Conservation (phyloP, 2,797 vertebrate species). For the Urophycis tenuis region DNA sequence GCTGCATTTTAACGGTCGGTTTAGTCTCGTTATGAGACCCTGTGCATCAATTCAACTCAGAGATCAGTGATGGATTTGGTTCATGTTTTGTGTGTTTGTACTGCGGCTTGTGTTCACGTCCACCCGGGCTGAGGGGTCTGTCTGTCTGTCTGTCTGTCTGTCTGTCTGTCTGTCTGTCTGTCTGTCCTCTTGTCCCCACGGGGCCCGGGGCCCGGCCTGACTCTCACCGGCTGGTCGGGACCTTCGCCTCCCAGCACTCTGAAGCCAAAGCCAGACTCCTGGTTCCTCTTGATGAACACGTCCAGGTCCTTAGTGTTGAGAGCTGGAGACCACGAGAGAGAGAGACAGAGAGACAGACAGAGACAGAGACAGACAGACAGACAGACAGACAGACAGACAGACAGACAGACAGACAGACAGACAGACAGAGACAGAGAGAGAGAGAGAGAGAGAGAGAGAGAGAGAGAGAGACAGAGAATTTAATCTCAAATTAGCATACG, state of each 20-base stretch:
- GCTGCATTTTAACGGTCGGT: not conserved
- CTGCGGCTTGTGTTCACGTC: not conserved
- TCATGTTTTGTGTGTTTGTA: not conserved
- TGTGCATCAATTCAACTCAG: not conserved
- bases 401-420: too few relatives aligned
- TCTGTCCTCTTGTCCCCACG: too few relatives aligned
- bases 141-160: too few relatives aligned
- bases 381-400: not conserved
- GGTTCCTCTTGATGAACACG: conserved; percentile 91
- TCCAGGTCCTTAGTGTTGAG: conserved; percentile 93
- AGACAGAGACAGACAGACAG: not conserved
- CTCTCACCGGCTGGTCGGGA: conserved; percentile 90
- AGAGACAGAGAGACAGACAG: not conserved
- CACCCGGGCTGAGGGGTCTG: not conserved
- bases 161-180: too few relatives aligned
- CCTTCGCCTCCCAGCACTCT: conserved; percentile 94
- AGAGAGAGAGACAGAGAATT: not conserved
- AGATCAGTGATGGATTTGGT: not conserved
- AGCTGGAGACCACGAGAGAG: conserved; percentile 63
- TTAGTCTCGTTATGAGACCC: not conserved
- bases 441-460: not conserved
- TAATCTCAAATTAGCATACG: not conserved
- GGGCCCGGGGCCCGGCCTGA: too few relatives aligned
- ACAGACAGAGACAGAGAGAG: too few relatives aligned
- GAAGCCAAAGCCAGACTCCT: conserved; percentile 97